Conservation (phyloP, 2,113 vertebrate species). For the Microcebus griseorufus region DNA sequence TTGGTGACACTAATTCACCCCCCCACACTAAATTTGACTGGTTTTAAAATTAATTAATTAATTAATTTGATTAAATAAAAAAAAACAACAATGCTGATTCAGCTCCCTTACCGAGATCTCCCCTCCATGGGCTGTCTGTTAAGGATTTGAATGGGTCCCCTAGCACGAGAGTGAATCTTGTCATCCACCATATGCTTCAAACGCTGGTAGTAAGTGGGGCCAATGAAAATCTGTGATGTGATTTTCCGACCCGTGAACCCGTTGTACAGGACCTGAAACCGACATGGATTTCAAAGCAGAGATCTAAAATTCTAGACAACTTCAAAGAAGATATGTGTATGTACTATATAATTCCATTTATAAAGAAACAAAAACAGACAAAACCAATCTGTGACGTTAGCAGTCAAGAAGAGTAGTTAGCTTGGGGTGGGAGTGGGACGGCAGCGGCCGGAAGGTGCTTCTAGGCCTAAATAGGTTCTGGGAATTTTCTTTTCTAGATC, state of each 20-base stretch:
- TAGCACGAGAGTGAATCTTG: slow-evolving; percentile 97
- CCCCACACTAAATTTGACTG: too few species aligned
- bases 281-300: slow-evolving; percentile 1
- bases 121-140: slow-evolving; percentile 99
- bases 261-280: slow-evolving; percentile 94
- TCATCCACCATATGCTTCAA: slow-evolving; percentile 99
- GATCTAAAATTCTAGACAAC: slow-evolving; percentile 17
- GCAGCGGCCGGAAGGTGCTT: not conserved
- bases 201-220: slow-evolving; percentile 97
- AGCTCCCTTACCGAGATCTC: slow-evolving; percentile 92
- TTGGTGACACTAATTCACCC: too few species aligned
- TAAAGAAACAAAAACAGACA: not conserved
- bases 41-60: too few species aligned
- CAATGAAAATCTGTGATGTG: slow-evolving; percentile 98
- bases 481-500: not conserved
- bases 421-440: not conserved
- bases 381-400: not conserved
- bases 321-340: not conserved
- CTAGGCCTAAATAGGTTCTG: not conserved
- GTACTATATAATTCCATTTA: not conserved
- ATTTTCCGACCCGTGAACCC: slow-evolving; percentile 98
- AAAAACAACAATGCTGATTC: rapidly evolving
- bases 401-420: not conserved
- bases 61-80: too few species aligned
- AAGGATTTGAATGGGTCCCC: slow-evolving; percentile 98